These are phyloP conservation scores for Lydus trimaculatus DNA, from an alignment of 2,888 invertebrate genomes.

Conservation along the genomic window DNA sequence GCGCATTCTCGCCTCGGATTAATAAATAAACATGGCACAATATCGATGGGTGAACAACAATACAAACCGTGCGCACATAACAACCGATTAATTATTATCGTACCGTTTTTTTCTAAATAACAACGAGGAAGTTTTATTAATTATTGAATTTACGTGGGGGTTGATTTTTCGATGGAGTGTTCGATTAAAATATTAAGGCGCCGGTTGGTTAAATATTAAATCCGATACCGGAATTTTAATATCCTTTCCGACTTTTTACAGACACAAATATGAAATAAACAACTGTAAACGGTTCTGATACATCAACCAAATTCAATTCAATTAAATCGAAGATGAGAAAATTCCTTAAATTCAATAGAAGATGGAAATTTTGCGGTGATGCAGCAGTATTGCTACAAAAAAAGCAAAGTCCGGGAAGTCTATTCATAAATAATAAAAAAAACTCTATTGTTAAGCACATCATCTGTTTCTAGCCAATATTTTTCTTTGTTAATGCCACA, in stretches of 20 bases:
- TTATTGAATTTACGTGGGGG: background rate
- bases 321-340: background rate
- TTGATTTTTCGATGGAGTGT: background rate
- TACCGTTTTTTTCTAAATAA: background rate
- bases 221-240: slow-evolving; percentile 22
- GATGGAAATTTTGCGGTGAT: too few species aligned
- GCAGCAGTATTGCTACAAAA: too few species aligned
- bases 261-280: background rate
- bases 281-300: background rate
- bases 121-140: background rate
- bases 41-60: slow-evolving; percentile 19
- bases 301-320: background rate
- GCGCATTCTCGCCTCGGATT: slow-evolving; percentile 46
- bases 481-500: background rate
- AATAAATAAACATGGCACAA: slow-evolving; percentile 38
- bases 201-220: slow-evolving; percentile 16
- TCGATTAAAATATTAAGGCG: slow-evolving; percentile 3
- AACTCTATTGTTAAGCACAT: too few species aligned
- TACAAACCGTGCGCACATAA: slow-evolving; percentile 46
- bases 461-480: background rate
- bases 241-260: slow-evolving; percentile 4
- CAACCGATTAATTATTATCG: background rate
- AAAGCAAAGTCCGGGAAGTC: too few species aligned
- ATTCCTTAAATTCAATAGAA: background rate
- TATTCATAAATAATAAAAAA: too few species aligned